phyloP scores from a whole-genome alignment of 2,113 vertebrate species.

The human region GRCh38 chr4:20569501-20570000 shows the following conservation, averaged over 20 bases:
- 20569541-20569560: not conserved
- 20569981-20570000: constrained; percentile 1
- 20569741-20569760: not conserved
- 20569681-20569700: not conserved
- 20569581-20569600: constrained; percentile 14
- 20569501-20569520: not conserved
- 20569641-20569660: not conserved
- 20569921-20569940: not conserved
- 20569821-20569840: not conserved
- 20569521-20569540: not conserved
- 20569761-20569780: constrained; percentile 4
- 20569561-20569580: not conserved
- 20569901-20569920: not conserved
- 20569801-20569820: not conserved
- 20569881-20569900: not conserved
- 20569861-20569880: not conserved
- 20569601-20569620: not conserved
- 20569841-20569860: not conserved
- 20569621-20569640: not conserved
- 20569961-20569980: not conserved
- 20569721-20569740: not conserved
- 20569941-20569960: not conserved
- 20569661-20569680: constrained; percentile 1
- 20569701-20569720: not conserved
- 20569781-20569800: not conserved